Evolutionary conservation across 1,140 invertebrate species (phyloP).

Genomic region (Trichonephila clavata): DNA sequence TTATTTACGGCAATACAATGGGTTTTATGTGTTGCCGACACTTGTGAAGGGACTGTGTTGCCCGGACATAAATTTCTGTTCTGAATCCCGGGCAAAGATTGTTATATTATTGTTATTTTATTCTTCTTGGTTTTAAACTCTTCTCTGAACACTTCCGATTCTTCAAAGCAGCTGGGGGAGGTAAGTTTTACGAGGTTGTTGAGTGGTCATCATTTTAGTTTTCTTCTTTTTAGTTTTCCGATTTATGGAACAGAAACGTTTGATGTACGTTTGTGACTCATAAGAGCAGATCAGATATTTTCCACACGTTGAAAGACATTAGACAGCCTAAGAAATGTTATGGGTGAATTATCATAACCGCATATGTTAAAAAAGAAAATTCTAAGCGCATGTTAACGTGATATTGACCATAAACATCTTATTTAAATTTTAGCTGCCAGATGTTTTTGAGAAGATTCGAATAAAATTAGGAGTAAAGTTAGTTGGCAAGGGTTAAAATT

Average conservation of each 20-base stretch:
- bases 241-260: background rate
- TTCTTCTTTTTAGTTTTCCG: background rate
- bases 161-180: background rate
- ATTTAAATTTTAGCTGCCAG: too few relatives aligned
- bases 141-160: background rate
- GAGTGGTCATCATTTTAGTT: background rate
- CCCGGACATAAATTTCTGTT: constrained; percentile 26
- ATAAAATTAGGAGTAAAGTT: too few relatives aligned
- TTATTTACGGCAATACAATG: constrained; percentile 51
- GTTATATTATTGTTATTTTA: background rate
- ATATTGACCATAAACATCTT: too few relatives aligned
- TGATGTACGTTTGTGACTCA: too few relatives aligned
- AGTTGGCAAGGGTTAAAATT: too few relatives aligned
- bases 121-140: background rate
- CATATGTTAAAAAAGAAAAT: too few relatives aligned
- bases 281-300: too few relatives aligned
- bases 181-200: background rate
- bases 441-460: too few relatives aligned
- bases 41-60: background rate
- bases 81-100: background rate
- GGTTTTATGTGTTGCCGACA: constrained; percentile 1
- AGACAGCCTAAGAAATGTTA: too few relatives aligned
- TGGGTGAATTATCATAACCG: too few relatives aligned
- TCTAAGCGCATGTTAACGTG: too few relatives aligned
- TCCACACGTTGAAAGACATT: too few relatives aligned